phyloP scores from a whole-genome alignment of 2,888 invertebrate species.

The Agapetus fuscipes region DNA sequence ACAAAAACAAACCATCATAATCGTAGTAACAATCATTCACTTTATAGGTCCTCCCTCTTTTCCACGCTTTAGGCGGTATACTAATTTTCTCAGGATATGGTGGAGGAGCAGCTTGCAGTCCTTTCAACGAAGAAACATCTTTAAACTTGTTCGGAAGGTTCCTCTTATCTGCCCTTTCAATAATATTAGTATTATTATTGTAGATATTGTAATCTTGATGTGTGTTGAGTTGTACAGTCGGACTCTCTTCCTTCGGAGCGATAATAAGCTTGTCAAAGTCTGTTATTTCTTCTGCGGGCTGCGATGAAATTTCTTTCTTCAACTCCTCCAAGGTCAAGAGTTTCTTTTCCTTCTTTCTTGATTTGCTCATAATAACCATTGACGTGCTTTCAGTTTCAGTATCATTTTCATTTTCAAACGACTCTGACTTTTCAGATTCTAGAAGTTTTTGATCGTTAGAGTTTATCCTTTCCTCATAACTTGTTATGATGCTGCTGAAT shows the following conservation, averaged over 20 bases:
- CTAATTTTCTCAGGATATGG: constrained; percentile 52
- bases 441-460: not conserved
- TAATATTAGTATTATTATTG: too few species aligned
- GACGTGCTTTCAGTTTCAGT: too few species aligned
- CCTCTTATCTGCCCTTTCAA: not conserved
- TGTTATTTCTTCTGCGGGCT: constrained; percentile 9
- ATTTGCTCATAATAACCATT: not conserved
- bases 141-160: not conserved
- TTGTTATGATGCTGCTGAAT: constrained; percentile 37
- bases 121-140: constrained; percentile 25
- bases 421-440: not conserved
- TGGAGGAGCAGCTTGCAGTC: too few species aligned
- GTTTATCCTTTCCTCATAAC: constrained; percentile 27
- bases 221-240: not conserved
- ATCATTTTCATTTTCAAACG: too few species aligned
- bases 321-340: not conserved
- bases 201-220: not conserved
- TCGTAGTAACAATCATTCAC: constrained; percentile 74
- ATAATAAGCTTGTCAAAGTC: not conserved
- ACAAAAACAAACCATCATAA: constrained; percentile 69
- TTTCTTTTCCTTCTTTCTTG: not conserved
- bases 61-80: constrained; percentile 57
- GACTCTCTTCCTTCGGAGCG: not conserved
- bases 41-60: constrained; percentile 58
- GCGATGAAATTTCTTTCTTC: not conserved